Evolutionary conservation across 2,797 vertebrate genomes (phyloP).

Genomic region (Emys orbicularis): DNA sequence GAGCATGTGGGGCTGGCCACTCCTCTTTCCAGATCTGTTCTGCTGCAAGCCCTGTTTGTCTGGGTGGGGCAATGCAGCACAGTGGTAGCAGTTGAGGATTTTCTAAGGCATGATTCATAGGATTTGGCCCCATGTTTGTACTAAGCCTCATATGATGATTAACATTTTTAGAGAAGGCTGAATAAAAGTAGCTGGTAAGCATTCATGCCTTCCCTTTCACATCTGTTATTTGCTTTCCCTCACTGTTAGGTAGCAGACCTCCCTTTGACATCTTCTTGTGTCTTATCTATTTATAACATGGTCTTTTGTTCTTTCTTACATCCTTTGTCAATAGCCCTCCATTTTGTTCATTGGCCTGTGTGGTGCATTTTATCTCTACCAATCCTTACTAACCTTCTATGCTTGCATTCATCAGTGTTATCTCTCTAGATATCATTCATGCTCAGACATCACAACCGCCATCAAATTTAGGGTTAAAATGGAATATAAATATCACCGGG

Average conservation of each 20-base stretch:
- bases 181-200: neutral
- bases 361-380: neutral
- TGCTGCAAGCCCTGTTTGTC: neutral
- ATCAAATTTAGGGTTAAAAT: conserved; percentile 44
- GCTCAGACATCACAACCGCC: conserved; percentile 30
- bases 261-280: neutral
- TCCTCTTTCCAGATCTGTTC: rapidly evolving
- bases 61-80: neutral
- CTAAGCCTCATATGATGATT: neutral
- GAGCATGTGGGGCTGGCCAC: rapidly evolving
- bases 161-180: neutral
- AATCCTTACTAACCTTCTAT: neutral
- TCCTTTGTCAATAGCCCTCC: neutral
- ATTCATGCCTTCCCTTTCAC: neutral
- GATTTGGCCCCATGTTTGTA: neutral
- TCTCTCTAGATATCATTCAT: conserved; percentile 20
- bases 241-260: neutral
- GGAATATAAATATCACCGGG: neutral
- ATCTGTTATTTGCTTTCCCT: neutral
- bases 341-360: neutral
- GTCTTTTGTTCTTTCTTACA: neutral
- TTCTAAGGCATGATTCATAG: neutral
- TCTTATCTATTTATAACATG: neutral
- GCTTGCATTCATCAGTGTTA: neutral
- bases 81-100: neutral